phyloP scores from a whole-genome alignment of 2,113 vertebrate species.

The Todiramphus saurophagus region DNA sequence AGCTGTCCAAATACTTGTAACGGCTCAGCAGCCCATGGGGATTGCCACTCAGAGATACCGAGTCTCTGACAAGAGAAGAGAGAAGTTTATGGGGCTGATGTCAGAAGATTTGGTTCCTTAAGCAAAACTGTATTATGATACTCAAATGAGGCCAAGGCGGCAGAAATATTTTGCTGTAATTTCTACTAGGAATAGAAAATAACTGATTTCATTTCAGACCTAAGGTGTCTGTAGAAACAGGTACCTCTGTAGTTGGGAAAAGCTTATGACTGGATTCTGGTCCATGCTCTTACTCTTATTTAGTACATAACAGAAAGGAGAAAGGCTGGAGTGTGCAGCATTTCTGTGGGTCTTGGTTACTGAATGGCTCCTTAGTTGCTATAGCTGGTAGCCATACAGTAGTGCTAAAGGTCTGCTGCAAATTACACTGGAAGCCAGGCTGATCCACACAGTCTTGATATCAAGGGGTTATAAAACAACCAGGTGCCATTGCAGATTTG shows the following conservation, averaged over 20 bases:
- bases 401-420: not conserved
- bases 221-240: not conserved
- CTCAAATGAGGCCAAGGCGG: not conserved
- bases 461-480: not conserved
- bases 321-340: not conserved
- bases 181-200: not conserved
- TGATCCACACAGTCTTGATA: not conserved
- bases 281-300: not conserved
- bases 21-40: slow-evolving; percentile 2
- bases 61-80: not conserved
- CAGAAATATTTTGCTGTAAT: slow-evolving; percentile 1
- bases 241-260: not conserved
- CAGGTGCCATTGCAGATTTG: not conserved
- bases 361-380: not conserved
- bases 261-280: not conserved
- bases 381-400: not conserved
- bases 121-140: not conserved
- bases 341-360: accelerated
- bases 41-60: not conserved
- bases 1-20: slow-evolving; percentile 67
- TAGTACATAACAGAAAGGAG: not conserved
- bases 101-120: not conserved
- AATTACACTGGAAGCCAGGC: not conserved
- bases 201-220: slow-evolving; percentile 9
- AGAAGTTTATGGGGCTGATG: not conserved